Evolutionary conservation across 2,113 vertebrate species (phyloP).

Genomic region (Cairina moschata): DNA sequence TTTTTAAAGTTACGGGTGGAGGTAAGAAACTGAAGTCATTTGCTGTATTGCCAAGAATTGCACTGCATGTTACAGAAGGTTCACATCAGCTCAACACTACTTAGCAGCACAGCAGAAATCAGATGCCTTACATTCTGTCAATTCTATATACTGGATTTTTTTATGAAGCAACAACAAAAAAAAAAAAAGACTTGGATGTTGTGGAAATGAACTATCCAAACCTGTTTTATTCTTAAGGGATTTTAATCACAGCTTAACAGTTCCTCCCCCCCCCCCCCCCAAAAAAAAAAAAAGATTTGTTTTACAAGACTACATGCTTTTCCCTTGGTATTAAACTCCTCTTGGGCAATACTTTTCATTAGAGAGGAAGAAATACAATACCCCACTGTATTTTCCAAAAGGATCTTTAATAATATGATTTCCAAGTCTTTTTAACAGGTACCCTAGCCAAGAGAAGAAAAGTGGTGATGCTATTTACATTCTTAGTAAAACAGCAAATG

Average conservation of each 20-base stretch:
- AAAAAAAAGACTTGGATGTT: neutral
- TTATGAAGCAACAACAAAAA: neutral
- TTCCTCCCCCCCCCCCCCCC: neutral
- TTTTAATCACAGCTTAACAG: neutral
- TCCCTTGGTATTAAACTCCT: neutral
- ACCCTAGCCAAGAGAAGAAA: neutral
- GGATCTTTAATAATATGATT: neutral
- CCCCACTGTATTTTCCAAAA: neutral
- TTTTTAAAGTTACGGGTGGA: neutral
- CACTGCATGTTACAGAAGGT: neutral
- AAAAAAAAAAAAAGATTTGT: no score
- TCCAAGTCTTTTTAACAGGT: neutral
- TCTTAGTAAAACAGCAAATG: neutral
- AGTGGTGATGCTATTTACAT: neutral
- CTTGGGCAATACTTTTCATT: neutral
- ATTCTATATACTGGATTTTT: neutral
- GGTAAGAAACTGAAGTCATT: neutral
- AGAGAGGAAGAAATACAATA: fast-evolving
- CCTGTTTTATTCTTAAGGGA: neutral
- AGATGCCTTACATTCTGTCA: neutral
- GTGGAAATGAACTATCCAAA: neutral
- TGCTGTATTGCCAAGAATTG: neutral
- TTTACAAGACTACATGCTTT: neutral
- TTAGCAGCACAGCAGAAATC: fast-evolving
- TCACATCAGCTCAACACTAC: neutral